Conservation (phyloP, 2,797 vertebrate species). For the Pachyuromys duprasi region DNA sequence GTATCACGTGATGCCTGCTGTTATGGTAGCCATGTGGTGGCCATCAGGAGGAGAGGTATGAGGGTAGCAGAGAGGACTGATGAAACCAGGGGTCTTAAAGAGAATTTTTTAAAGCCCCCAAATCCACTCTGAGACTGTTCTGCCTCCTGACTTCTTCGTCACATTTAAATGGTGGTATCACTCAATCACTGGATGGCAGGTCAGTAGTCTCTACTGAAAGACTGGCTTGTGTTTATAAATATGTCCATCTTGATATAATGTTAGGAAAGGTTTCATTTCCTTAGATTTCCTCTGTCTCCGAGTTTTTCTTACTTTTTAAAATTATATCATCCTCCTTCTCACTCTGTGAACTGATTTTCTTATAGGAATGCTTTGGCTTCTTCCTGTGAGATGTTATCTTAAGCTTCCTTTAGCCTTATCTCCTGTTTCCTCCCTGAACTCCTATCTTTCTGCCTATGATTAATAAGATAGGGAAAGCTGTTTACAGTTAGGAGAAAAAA, state of each 20-base stretch:
- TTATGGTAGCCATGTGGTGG: background rate
- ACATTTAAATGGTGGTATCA: background rate
- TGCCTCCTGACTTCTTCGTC: background rate
- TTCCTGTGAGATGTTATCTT: slow-evolving; percentile 21
- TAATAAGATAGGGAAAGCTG: background rate
- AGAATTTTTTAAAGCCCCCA: background rate
- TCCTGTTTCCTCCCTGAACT: background rate
- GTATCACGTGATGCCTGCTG: background rate
- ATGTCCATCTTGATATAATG: background rate
- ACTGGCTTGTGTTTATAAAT: background rate
- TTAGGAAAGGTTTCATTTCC: background rate
- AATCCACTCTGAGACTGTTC: background rate
- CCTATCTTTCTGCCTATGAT: background rate
- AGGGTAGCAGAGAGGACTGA: background rate
- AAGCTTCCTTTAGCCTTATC: slow-evolving; percentile 9
- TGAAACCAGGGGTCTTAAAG: background rate
- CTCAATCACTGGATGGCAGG: background rate
- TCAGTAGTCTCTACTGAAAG: background rate
- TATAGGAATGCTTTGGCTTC: background rate
- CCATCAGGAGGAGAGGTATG: background rate
- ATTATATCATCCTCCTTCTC: background rate
- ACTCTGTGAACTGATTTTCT: background rate
- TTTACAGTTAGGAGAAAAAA: background rate
- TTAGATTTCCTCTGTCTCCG: background rate
- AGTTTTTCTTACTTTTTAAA: slow-evolving; percentile 1